Evolutionary conservation across 64 coral and sea anemone genomes (phyloP).

Genomic region (Pocillopora verrucosa): DNA sequence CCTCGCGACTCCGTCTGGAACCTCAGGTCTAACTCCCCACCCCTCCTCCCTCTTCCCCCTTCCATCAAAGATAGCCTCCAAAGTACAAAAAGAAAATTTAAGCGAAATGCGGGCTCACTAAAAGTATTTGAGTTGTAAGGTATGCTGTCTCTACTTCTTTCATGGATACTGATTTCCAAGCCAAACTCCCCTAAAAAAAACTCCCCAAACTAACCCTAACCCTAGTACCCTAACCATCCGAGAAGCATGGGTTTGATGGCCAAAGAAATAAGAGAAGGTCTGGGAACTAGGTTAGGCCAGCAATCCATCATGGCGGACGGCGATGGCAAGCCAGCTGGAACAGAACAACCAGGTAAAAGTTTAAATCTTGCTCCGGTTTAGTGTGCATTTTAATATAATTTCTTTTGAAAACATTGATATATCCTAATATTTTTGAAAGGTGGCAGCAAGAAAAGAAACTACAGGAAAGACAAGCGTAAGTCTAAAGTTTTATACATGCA

Average conservation of each 20-base stretch:
- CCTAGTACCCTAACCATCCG: background rate
- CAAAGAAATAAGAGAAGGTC: background rate
- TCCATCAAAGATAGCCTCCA: too few relatives aligned
- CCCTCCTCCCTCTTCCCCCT: too few relatives aligned
- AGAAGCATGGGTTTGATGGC: background rate
- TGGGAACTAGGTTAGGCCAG: background rate
- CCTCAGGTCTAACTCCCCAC: too few relatives aligned
- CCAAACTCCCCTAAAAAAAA: too few relatives aligned
- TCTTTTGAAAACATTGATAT: background rate
- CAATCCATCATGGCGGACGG: slow-evolving; percentile 57
- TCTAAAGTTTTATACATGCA: background rate
- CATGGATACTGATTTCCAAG: too few relatives aligned
- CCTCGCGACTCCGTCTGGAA: too few relatives aligned
- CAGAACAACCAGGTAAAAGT: background rate
- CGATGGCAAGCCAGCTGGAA: background rate
- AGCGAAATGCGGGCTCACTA: too few relatives aligned
- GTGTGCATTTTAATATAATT: background rate
- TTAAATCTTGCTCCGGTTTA: background rate
- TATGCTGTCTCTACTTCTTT: too few relatives aligned
- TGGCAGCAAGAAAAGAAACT: slow-evolving; percentile 57
- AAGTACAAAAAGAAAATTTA: too few relatives aligned
- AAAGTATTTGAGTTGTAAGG: too few relatives aligned
- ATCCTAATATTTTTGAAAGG: slow-evolving; percentile 25
- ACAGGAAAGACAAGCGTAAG: slow-evolving; percentile 68
- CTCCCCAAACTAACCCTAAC: too few relatives aligned